Conservation (phyloP, 2,888 invertebrate species). For the Hypomecis punctinalis region DNA sequence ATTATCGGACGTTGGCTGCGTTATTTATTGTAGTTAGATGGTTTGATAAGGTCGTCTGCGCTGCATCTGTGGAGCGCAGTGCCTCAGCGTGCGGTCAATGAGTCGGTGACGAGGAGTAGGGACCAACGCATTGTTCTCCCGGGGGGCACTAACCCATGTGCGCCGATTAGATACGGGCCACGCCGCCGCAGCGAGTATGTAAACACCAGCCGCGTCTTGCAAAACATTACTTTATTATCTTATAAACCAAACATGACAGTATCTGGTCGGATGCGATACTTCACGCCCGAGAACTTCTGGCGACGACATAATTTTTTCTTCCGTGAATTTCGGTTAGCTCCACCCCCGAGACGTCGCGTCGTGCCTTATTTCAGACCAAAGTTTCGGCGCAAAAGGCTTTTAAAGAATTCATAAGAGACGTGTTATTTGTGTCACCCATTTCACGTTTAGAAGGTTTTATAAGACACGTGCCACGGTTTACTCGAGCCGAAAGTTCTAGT, state of each 20-base stretch:
- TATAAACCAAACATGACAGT: conserved; percentile 34
- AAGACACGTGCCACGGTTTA: conserved; percentile 16
- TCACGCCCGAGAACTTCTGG: not conserved
- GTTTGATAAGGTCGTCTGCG: conserved; percentile 33
- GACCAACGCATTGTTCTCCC: conserved; percentile 84
- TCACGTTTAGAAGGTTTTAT: conserved; percentile 12
- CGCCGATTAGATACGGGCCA: conserved; percentile 77
- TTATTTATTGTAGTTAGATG: conserved; percentile 37
- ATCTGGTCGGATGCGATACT: conserved; percentile 31
- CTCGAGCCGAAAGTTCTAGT: conserved; percentile 15
- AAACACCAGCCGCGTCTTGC: conserved; percentile 56
- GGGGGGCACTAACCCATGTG: conserved; percentile 83
- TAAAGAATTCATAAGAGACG: conserved; percentile 24
- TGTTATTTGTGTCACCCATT: conserved; percentile 21
- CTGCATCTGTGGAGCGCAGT: conserved; percentile 27
- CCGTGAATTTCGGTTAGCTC: conserved; percentile 12
- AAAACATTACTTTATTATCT: conserved; percentile 53
- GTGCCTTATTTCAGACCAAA: conserved; percentile 24
- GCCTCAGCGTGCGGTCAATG: conserved; percentile 44
- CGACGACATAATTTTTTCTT: conserved; percentile 14
- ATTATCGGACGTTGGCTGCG: conserved; percentile 34
- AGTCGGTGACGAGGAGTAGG: conserved; percentile 49
- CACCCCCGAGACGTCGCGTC: conserved; percentile 10
- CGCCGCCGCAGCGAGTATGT: conserved; percentile 57
- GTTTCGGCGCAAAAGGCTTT: conserved; percentile 19